Evolutionary conservation across 2,888 invertebrate species (phyloP).

Genomic region (Teleiodes luculella): DNA sequence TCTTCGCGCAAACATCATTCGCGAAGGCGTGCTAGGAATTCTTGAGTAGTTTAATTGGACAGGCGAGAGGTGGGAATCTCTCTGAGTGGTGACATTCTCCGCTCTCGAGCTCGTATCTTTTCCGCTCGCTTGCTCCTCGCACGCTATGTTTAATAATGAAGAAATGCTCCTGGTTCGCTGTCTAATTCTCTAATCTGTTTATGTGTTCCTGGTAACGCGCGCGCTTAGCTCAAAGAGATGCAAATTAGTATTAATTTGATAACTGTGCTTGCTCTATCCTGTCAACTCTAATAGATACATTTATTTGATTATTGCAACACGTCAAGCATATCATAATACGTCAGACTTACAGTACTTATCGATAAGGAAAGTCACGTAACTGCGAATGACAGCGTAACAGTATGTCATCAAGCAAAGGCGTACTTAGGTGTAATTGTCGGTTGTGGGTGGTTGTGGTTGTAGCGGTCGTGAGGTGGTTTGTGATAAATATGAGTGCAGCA

Average conservation of each 20-base stretch:
- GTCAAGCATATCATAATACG: too few species aligned
- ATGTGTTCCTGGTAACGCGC: constrained; percentile 1
- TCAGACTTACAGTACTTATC: neutral
- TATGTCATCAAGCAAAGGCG: neutral
- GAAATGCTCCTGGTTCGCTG: constrained; percentile 10
- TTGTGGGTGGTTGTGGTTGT: neutral
- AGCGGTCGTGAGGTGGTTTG: constrained; percentile 10
- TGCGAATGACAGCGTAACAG: neutral
- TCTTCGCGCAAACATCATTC: constrained; percentile 15
- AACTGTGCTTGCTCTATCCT: neutral
- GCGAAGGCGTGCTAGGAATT: constrained; percentile 15
- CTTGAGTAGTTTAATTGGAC: constrained; percentile 24
- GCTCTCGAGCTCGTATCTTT: constrained; percentile 18
- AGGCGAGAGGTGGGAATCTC: constrained; percentile 17
- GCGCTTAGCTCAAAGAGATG: neutral
- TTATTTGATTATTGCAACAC: too few species aligned
- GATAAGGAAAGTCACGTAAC: constrained; percentile 1
- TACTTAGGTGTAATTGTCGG: neutral
- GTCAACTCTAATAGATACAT: neutral
- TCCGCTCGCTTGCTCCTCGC: constrained; percentile 19
- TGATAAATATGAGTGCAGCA: constrained; percentile 22
- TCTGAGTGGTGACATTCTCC: constrained; percentile 21
- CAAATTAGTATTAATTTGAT: constrained; percentile 6
- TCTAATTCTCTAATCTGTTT: constrained; percentile 12
- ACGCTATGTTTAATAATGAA: constrained; percentile 21